phyloP scores from a whole-genome alignment of 2,888 invertebrate genomes.

The Drosophila kokeensis region DNA sequence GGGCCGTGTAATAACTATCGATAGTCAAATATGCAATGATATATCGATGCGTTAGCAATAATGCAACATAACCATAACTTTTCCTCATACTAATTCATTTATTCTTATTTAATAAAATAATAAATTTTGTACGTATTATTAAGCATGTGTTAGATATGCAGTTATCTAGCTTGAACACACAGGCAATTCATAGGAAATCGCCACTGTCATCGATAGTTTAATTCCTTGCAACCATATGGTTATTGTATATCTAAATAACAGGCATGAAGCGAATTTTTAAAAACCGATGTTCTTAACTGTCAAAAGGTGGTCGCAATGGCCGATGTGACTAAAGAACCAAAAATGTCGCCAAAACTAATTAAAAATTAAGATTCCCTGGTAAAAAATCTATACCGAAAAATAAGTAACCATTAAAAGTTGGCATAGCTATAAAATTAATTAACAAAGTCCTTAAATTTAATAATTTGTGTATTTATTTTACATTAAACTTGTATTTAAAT shows the following conservation, averaged over 20 bases:
- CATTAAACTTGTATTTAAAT: no score
- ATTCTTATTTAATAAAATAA: not conserved
- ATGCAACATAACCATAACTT: not conserved
- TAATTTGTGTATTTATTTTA: no score
- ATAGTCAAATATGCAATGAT: not conserved
- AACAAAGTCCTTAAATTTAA: no score
- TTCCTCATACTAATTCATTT: not conserved
- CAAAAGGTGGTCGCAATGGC: not conserved
- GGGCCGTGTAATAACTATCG: slow-evolving; percentile 13
- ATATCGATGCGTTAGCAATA: not conserved
- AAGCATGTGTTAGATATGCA: no score
- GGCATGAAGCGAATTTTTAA: not conserved
- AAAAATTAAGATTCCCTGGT: not conserved
- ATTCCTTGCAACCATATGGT: not conserved
- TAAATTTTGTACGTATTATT: not conserved
- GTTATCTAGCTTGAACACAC: no score
- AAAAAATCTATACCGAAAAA: no score
- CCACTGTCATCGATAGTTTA: not conserved
- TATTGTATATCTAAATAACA: not conserved
- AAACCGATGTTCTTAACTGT: not conserved
- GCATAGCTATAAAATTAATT: no score
- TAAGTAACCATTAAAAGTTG: no score
- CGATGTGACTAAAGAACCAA: not conserved
- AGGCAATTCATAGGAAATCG: no score
- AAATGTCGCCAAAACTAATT: not conserved